phyloP scores from a whole-genome alignment of 2,113 vertebrate species.

The Cephalopterus ornatus region DNA sequence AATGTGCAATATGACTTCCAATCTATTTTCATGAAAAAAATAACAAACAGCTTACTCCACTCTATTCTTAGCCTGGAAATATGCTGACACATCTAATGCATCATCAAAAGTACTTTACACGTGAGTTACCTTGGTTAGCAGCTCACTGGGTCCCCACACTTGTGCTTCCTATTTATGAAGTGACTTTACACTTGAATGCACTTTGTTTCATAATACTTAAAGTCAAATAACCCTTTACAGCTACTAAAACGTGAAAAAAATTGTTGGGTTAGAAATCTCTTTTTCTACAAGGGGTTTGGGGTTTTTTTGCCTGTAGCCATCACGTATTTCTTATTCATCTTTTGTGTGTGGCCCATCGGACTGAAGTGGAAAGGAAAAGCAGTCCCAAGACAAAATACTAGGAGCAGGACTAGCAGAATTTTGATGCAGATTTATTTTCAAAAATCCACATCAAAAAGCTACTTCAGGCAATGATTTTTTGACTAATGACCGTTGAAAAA shows the following conservation, averaged over 20 bases:
- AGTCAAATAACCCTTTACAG: not conserved
- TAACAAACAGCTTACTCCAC: not conserved
- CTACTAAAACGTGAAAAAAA: not conserved
- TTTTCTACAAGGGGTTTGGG: not conserved
- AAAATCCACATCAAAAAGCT: not conserved
- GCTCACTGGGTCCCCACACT: not conserved
- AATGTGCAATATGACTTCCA: constrained; percentile 1
- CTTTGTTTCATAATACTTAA: not conserved
- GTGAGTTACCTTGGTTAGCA: constrained; percentile 34
- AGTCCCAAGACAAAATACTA: not conserved
- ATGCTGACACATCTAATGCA: constrained; percentile 32
- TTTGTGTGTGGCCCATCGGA: not conserved
- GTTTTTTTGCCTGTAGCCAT: not conserved
- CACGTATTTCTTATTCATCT: not conserved
- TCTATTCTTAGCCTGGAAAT: constrained; percentile 43
- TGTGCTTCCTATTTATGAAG: not conserved
- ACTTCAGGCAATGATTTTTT: not conserved
- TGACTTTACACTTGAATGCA: not conserved
- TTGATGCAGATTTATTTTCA: not conserved
- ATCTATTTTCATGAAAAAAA: constrained; percentile 12
- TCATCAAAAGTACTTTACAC: not conserved
- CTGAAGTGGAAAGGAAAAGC: not conserved
- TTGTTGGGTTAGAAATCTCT: not conserved
- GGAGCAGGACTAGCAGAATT: not conserved
- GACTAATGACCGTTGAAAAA: not conserved